phyloP scores from a whole-genome alignment of 2,113 vertebrate genomes.

The Zapus hudsonius region DNA sequence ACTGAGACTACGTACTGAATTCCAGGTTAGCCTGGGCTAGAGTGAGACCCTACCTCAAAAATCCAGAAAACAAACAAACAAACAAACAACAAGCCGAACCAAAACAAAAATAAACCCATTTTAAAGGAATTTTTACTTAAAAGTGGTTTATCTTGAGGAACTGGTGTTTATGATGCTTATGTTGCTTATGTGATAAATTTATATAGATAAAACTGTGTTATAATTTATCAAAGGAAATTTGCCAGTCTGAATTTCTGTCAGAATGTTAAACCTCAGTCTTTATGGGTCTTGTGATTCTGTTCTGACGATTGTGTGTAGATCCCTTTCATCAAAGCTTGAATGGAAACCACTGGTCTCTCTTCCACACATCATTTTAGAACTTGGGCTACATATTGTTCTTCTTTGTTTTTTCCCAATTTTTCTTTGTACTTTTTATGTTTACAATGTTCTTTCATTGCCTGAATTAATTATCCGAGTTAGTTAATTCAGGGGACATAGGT shows the following conservation, averaged over 20 bases:
- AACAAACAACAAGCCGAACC: too few relatives aligned
- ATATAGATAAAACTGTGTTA: not conserved
- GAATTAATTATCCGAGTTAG: too few relatives aligned
- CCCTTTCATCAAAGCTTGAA: not conserved
- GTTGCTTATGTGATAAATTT: constrained; percentile 35
- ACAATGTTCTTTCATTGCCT: not conserved
- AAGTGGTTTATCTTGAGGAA: constrained; percentile 3
- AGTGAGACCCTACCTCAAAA: too few relatives aligned
- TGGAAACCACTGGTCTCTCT: not conserved
- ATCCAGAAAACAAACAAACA: too few relatives aligned
- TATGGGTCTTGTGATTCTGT: not conserved
- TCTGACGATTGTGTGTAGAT: not conserved
- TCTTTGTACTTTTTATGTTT: not conserved
- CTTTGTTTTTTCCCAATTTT: not conserved
- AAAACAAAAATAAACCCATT: too few relatives aligned
- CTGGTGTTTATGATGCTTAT: constrained; percentile 25
- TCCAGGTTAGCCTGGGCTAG: too few relatives aligned
- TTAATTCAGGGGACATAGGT: not conserved
- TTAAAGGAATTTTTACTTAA: constrained; percentile 47
- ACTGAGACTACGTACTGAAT: too few relatives aligned
- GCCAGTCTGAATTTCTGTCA: not conserved
- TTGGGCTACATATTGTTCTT: not conserved
- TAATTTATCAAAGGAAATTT: constrained; percentile 32
- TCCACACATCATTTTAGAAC: constrained; percentile 30
- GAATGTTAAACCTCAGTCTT: not conserved